Evolutionary conservation across 2,113 vertebrate genomes (phyloP), one percentile per base, ranked within the genome.

Genomic region (Nibea albiflora): DNA sequence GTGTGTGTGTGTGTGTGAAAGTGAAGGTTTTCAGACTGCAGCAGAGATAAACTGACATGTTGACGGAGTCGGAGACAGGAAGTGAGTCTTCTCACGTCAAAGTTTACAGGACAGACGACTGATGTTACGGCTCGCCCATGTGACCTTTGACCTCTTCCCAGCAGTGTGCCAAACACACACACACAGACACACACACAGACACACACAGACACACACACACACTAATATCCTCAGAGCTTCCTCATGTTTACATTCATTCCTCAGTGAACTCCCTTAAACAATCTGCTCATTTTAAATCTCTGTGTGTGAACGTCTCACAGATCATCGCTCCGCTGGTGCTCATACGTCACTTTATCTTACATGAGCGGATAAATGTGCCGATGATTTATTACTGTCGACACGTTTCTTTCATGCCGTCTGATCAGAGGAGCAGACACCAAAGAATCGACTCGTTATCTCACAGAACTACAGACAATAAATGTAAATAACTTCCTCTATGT

Each of bases 61-160:
- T 72, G 60, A 49, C 24, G 5, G 24, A 67, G 58, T 86, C 73
- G 53, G 80, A 86, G 65, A 62, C 84, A 85, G 89, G 89, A 83
- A 78, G 69, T 11, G 47, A 67, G 31, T 68, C 58, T 22, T 57
- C 73, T 57, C 26, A 15, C 24, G 39, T 49, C 54, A 31, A 26
- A 9, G 16, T 63, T 76, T 49, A 64, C 73, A 28, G 28, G 20
- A 16, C 42, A 22, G 76, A 28, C 4, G 14, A 31, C 75, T 49
- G 63, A 70, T 46, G 49, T 75, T 24, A 20, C 0, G 11, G 10
- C 12, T 2, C 11, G 12, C 24, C 77, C 20, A 31, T 4, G 0
- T 60, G 65, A 76, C 82, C 71, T 76, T 35, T 76, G 72, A 75
- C 65, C 76, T 10, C 31, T 10, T 58, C n/a, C 2, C 22, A 67